Base-by-base conservation (phyloP, 1,140 invertebrate genomes). In the Latrodectus geometricus region DNA sequence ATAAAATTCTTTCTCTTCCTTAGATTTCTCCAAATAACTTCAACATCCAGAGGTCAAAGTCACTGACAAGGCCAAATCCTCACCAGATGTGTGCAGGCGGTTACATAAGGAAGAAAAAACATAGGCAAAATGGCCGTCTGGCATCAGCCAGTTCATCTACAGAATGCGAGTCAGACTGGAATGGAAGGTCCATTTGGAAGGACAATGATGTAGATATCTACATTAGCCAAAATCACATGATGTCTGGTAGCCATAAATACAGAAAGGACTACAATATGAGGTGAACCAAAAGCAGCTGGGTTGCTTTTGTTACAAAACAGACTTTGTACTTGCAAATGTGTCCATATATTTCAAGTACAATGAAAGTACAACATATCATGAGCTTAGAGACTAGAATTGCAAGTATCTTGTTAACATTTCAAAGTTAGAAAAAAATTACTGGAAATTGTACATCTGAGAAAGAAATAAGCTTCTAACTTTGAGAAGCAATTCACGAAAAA, bases 181-280 rank as follows among this genome's bases (percentile, higher is more conserved):
- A 87, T 76, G 81, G 70, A 49, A 79, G 75, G 70, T 70, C 84
- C 11, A 97, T 97, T 90, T 97, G 96, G 96, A 98, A 96, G 77
- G 97, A 98, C 91, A 96, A 97, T 90, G 96, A 97, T 90, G 96
- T 97, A 95, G 96, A 98, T 89, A 97, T 97, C 89, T 98, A 98
- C 91, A 96, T 97, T 94, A 95, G 96, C 79, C 93, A 96, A 89
- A 97, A 97, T 92, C 88, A 88, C 65, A 88, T 74, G 61, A 70
- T 84, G 9, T 20, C 54, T 17, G 73, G 49, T 8, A 49, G 14
- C 20, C 20, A 14, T 7, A 88, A 85, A 15, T 77, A 85, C 73
- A 65, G 70, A 17, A 73, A 82, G 50, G 68, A 79, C 50, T 88
- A 88, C 56, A 75, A 68, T 23, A 66, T 70, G 8, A 81, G 79